Conservation (phyloP, 2,113 vertebrate genomes). For the Rhinogobius similis region DNA sequence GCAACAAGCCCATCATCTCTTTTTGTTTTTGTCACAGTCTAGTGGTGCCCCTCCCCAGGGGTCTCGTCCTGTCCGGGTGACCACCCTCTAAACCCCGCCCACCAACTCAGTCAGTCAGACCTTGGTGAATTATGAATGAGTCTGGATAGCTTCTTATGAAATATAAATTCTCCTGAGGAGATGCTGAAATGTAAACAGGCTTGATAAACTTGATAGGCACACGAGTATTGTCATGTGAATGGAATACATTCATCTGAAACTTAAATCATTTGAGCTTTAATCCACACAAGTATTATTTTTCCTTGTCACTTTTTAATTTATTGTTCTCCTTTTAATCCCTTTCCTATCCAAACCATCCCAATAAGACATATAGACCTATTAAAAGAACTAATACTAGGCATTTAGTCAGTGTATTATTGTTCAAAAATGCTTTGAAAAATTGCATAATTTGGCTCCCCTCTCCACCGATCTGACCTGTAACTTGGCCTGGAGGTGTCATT, state of each 20-base stretch:
- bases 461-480: too few relatives aligned
- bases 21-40: slow-evolving; percentile 71
- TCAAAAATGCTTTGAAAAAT: too few relatives aligned
- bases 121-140: slow-evolving; percentile 72
- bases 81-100: slow-evolving; percentile 44
- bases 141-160: slow-evolving; percentile 69
- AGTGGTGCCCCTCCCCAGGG: slow-evolving; percentile 56
- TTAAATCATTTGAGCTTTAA: too few relatives aligned
- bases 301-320: too few relatives aligned
- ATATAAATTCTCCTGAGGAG: slow-evolving; percentile 63
- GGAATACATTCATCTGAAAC: not conserved
- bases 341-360: too few relatives aligned
- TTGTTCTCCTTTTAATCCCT: too few relatives aligned
- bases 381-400: too few relatives aligned
- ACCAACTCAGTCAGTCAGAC: slow-evolving; percentile 53
- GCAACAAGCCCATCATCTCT: slow-evolving; percentile 68
- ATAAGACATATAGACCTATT: too few relatives aligned
- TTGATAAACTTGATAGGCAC: not conserved
- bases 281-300: too few relatives aligned
- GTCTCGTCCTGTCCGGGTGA: slow-evolving; percentile 40
- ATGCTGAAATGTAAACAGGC: slow-evolving; percentile 11
- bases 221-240: not conserved
- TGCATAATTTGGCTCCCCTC: too few relatives aligned
- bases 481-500: too few relatives aligned
- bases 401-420: too few relatives aligned